phyloP scores from a whole-genome alignment of 2,797 vertebrate species.

The Pangasius macronema region DNA sequence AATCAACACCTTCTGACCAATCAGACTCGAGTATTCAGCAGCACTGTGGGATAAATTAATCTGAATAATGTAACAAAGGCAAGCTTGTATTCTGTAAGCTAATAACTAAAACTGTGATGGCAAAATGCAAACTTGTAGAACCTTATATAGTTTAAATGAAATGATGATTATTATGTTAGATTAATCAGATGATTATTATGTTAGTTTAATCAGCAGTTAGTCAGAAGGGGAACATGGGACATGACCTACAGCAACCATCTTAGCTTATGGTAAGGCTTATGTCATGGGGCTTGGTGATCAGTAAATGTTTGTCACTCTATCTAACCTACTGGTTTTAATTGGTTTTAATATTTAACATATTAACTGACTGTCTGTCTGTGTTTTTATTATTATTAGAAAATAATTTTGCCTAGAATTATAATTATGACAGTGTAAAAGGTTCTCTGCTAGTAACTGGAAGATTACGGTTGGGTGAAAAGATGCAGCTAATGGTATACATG shows the following conservation, averaged over 20 bases:
- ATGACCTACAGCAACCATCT: background rate
- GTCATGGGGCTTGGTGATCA: background rate
- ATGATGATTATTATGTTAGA: too few relatives aligned
- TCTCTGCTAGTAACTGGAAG: background rate
- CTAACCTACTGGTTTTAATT: background rate
- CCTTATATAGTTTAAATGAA: too few relatives aligned
- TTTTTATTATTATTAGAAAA: background rate
- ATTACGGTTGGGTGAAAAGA: background rate
- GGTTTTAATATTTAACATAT: background rate
- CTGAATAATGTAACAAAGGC: background rate
- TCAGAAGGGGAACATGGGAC: background rate
- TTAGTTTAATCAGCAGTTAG: background rate
- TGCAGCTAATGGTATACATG: too few relatives aligned
- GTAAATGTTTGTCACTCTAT: background rate
- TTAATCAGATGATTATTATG: background rate
- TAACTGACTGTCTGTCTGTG: background rate
- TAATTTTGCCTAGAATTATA: background rate
- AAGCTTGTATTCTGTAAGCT: background rate
- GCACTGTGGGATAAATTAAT: background rate
- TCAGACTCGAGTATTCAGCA: background rate
- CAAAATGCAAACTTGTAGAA: background rate
- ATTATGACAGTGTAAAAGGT: background rate
- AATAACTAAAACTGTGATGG: background rate
- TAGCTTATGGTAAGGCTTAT: background rate
- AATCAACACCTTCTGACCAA: background rate